Evolutionary conservation across 2,888 invertebrate species (phyloP).

Genomic region (Eupeodes luniger): DNA sequence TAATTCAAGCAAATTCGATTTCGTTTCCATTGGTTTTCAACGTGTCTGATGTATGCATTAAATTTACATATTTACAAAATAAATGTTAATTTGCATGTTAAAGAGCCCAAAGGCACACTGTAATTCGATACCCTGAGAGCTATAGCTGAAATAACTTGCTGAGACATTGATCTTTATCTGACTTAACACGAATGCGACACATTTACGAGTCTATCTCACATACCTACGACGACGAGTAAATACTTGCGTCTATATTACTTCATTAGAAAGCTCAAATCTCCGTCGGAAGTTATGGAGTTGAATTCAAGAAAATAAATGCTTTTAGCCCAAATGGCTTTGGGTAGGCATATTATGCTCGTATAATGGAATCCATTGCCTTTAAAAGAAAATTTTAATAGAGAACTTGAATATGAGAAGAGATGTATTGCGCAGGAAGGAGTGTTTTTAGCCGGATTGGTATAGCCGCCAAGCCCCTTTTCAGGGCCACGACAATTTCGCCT

Average conservation of each 20-base stretch:
- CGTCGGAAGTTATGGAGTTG: constrained; percentile 43
- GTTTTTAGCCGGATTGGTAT: constrained; percentile 7
- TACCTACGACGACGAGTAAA: not conserved
- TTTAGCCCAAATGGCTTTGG: constrained; percentile 7
- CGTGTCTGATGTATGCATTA: not conserved
- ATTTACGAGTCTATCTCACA: constrained; percentile 25
- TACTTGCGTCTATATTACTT: constrained; percentile 34
- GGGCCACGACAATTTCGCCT: constrained; percentile 71
- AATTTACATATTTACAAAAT: constrained; percentile 67
- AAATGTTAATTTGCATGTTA: constrained; percentile 64
- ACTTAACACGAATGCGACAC: constrained; percentile 17
- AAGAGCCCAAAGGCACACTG: constrained; percentile 45
- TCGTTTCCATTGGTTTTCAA: constrained; percentile 17
- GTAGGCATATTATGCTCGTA: not conserved
- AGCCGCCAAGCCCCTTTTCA: constrained; percentile 71
- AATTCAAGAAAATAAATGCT: not conserved
- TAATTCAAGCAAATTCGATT: constrained; percentile 49
- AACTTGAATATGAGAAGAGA: constrained; percentile 45
- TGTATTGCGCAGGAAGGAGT: constrained; percentile 43
- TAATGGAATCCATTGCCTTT: constrained; percentile 14
- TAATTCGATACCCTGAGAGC: constrained; percentile 48
- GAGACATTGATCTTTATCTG: constrained; percentile 40
- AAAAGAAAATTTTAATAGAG: constrained; percentile 33
- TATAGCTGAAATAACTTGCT: not conserved
- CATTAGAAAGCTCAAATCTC: constrained; percentile 47